phyloP scores from a whole-genome alignment of 2,888 invertebrate species.

The Drosophila fulvimacula region DNA sequence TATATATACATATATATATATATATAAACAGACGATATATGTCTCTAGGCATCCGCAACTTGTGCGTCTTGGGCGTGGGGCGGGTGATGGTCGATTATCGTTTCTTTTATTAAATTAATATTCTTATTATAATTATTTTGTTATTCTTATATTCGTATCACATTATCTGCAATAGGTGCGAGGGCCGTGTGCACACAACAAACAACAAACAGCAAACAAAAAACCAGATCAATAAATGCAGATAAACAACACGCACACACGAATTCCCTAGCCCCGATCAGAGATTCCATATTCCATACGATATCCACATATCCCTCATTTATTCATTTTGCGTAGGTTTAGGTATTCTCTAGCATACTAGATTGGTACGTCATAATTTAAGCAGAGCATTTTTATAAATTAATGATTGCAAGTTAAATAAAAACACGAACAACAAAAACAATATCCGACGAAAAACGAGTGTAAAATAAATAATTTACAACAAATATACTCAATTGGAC shows the following conservation, averaged over 20 bases:
- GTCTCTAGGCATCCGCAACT: constrained; percentile 47
- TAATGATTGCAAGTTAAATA: constrained; percentile 22
- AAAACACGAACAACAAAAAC: constrained; percentile 9
- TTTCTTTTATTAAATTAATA: constrained; percentile 49
- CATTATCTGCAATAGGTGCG: constrained; percentile 16
- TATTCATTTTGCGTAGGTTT: constrained; percentile 74
- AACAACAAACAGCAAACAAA: neutral
- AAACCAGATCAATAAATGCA: neutral
- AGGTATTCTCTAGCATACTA: constrained; percentile 71
- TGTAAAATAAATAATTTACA: constrained; percentile 48
- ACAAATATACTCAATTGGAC: constrained; percentile 7
- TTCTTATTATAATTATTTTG: constrained; percentile 43
- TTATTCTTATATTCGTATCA: constrained; percentile 31
- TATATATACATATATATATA: constrained; percentile 26
- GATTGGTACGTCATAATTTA: constrained; percentile 68
- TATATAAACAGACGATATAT: constrained; percentile 27
- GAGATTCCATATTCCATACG: constrained; percentile 20
- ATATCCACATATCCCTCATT: constrained; percentile 38
- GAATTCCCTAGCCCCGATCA: constrained; percentile 17
- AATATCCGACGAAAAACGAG: constrained; percentile 4
- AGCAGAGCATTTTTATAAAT: constrained; percentile 39
- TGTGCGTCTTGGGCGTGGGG: constrained; percentile 61
- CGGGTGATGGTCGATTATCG: constrained; percentile 52
- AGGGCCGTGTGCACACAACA: constrained; percentile 4
- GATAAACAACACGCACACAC: constrained; percentile 1